These are phyloP conservation scores for Chascanopsetta lugubris DNA, from an alignment of 2,113 vertebrate genomes.

Conservation along the genomic window DNA sequence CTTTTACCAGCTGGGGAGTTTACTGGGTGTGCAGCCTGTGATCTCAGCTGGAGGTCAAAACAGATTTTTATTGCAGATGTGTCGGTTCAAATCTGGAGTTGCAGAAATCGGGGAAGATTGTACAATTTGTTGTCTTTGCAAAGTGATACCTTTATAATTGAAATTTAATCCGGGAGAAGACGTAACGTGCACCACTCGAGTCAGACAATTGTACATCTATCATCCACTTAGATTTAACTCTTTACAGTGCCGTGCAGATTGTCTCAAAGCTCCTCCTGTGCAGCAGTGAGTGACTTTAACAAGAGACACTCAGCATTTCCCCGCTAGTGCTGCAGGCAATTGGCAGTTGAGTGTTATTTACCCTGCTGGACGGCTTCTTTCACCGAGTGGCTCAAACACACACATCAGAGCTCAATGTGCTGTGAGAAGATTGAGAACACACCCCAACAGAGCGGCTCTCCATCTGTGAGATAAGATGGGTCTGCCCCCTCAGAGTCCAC, in stretches of 20 bases:
- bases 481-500: conserved; percentile 22
- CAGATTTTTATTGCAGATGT: too few relatives aligned
- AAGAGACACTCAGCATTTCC: conserved; percentile 20
- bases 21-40: not conserved
- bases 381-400: conserved; percentile 48
- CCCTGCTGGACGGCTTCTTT: conserved; percentile 39
- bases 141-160: not conserved
- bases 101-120: not conserved
- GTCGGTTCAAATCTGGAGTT: not conserved
- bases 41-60: conserved; percentile 2
- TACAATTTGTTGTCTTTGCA: not conserved
- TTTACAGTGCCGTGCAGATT: not conserved
- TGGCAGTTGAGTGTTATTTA: conserved; percentile 61
- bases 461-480: conserved; percentile 72
- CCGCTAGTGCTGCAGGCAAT: conserved; percentile 27
- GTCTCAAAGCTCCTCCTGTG: not conserved
- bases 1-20: conserved; percentile 1
- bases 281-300: not conserved
- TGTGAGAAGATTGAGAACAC: conserved; percentile 81
- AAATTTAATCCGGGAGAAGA: too few relatives aligned
- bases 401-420: conserved; percentile 71
- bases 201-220: not conserved
- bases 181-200: not conserved
- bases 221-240: not conserved
- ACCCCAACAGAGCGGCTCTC: conserved; percentile 66